Evolutionary conservation across 2,113 vertebrate species (phyloP), one percentile per base, ranked within the genome.

Genomic region (Strigops habroptila): DNA sequence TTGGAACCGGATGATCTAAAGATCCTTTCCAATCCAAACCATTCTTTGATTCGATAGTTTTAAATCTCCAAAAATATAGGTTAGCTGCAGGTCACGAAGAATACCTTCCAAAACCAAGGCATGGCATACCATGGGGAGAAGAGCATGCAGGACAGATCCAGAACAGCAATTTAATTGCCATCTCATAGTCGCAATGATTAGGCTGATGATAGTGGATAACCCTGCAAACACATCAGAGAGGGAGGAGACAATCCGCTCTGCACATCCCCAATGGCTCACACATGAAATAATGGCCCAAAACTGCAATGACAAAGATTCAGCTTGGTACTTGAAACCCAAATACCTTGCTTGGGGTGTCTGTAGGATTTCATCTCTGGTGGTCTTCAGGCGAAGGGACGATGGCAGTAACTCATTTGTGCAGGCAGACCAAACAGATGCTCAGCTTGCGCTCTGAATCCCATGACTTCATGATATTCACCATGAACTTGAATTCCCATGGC

Each of bases 281-380:
- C 21, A 7, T 33, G 57, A 43, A 77, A 57, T 62, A 48, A 63
- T 0, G 1, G 25, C 48, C 80, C 13, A 18, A 57, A 70, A 37
- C 17, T 2, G 0, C 46, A 15, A n/a, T 12, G 14, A 35, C 39
- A 25, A 31, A 35, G 21, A 18, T 1, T 8, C n/a, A 25, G 28
- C 28, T 59, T 18, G 23, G 23, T 33, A 44, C 51, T 10, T 10
- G 37, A 33, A 46, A 12, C 18, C 13, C 44, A 22, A 46, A 30
- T 3, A 5, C 8, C 0, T 14, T 10, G 15, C 49, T 1, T 12
- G 43, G 31, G 49, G 35, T 12, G 10, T 8, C 1, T 19, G 31
- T 10, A 33, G 73, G 39, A 8, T 15, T 10, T 24, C 30, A 4
- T 7, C 44, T 9, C 27, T 4, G 37, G 24, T 12, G 15, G 44